A percentile compares a stretch with the other conserved stretches of the same genome.
Evolutionary conservation across 2,113 vertebrate species (phyloP).

Genomic region (Oreocharis arfaki): DNA sequence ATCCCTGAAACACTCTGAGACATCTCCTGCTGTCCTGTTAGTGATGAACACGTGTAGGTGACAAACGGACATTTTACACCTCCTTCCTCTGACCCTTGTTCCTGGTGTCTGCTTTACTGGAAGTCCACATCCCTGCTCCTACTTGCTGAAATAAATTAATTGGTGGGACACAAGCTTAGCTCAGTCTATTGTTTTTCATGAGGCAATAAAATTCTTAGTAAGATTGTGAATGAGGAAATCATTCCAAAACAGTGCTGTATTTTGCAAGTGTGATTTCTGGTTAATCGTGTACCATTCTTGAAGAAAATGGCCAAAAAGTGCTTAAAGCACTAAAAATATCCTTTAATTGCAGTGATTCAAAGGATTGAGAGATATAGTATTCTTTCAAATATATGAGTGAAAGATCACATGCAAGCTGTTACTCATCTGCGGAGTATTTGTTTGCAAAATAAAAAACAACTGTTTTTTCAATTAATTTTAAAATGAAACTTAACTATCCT

Average conservation of each 20-base stretch:
- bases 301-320: neutral
- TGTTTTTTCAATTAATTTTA: neutral
- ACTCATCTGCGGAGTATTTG: neutral
- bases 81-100: conserved; percentile 32
- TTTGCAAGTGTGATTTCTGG: neutral
- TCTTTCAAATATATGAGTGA: neutral
- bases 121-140: neutral
- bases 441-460: neutral
- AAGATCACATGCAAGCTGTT: neutral
- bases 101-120: neutral
- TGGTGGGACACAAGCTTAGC: neutral
- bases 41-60: neutral
- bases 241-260: neutral
- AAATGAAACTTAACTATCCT: neutral
- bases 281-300: neutral
- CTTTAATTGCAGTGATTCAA: neutral
- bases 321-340: neutral
- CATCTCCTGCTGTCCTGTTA: neutral
- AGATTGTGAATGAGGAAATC: neutral
- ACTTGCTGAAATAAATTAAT: neutral
- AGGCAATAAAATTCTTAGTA: neutral
- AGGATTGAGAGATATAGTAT: neutral
- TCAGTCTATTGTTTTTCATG: neutral
- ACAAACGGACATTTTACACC: neutral
- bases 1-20: neutral